A percentile compares a stretch with the other conserved stretches of the same genome.
Evolutionary conservation across 2,888 invertebrate genomes (phyloP).

Genomic region (Aspidiotus destructor): DNA sequence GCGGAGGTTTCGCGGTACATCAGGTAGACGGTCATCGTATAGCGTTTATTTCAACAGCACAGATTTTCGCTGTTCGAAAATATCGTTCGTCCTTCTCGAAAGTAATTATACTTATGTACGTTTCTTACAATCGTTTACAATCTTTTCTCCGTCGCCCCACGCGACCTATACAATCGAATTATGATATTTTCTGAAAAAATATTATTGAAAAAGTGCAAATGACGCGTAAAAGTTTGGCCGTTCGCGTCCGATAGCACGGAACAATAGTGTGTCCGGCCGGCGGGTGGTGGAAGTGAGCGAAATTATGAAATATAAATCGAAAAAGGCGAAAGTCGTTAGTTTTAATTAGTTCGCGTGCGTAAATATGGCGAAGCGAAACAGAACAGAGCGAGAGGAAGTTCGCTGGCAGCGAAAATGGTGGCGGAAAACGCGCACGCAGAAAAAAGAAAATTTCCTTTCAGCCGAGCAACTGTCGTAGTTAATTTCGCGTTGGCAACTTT

Average conservation of each 20-base stretch:
- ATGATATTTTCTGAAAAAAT: conserved; percentile 25
- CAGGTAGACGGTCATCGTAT: too few relatives aligned
- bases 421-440: neutral
- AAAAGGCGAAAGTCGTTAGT: conserved; percentile 21
- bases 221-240: conserved; percentile 29
- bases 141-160: too few relatives aligned
- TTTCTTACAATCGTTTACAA: too few relatives aligned
- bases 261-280: neutral
- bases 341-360: conserved; percentile 23
- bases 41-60: too few relatives aligned
- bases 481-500: conserved; percentile 26
- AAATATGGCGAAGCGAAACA: neutral
- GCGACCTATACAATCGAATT: conserved; percentile 15
- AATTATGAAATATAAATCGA: neutral
- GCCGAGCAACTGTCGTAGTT: conserved; percentile 19
- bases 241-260: conserved; percentile 2
- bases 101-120: too few relatives aligned
- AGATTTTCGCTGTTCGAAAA: too few relatives aligned
- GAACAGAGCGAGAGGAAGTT: neutral
- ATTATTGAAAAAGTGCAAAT: conserved; percentile 29
- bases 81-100: too few relatives aligned
- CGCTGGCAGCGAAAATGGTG: neutral
- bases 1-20: too few relatives aligned
- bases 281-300: too few relatives aligned
- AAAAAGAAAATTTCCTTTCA: conserved; percentile 17